Percentiles rank a stretch among this genome's conserved stretches.
Conservation (phyloP, 1,140 invertebrate species). For the Polypedilum vanderplanki region DNA sequence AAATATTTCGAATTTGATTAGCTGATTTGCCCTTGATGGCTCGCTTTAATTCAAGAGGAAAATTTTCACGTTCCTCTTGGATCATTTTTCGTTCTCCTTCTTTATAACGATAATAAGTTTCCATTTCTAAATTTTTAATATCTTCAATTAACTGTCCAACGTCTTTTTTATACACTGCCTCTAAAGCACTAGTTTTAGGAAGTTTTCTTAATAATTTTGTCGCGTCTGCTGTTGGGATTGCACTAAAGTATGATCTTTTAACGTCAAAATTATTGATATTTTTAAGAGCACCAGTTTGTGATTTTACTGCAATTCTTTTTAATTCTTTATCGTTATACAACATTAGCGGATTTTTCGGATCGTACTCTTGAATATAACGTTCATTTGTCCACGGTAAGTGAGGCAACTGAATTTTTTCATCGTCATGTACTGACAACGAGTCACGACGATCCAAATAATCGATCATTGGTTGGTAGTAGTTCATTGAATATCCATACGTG, state of each 20-base stretch:
- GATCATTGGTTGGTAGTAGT: conserved; percentile 76
- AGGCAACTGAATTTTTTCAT: conserved; percentile 45
- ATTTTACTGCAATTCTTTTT: conserved; percentile 34
- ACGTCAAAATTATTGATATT: conserved; percentile 27
- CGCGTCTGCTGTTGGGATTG: conserved; percentile 23
- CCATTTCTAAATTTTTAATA: conserved; percentile 25
- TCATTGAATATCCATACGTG: conserved; percentile 72
- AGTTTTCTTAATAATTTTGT: conserved; percentile 23
- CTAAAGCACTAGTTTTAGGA: background rate
- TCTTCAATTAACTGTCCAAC: conserved; percentile 8
- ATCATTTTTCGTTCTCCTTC: background rate
- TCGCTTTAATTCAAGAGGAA: conserved; percentile 44
- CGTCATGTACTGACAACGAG: conserved; percentile 31
- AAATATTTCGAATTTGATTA: conserved; percentile 58
- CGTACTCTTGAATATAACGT: conserved; percentile 54
- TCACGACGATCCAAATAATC: conserved; percentile 62
- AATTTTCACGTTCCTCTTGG: conserved; percentile 15
- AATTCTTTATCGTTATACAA: conserved; percentile 55
- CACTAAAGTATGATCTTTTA: conserved; percentile 21
- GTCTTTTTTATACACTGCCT: conserved; percentile 15
- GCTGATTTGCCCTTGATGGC: conserved; percentile 63
- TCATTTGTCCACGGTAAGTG: conserved; percentile 69
- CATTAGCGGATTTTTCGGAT: conserved; percentile 49
- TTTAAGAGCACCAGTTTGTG: background rate
- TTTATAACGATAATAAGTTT: conserved; percentile 23